phyloP scores from a whole-genome alignment of 2,797 vertebrate genomes.

The Bradypodion pumilum region DNA sequence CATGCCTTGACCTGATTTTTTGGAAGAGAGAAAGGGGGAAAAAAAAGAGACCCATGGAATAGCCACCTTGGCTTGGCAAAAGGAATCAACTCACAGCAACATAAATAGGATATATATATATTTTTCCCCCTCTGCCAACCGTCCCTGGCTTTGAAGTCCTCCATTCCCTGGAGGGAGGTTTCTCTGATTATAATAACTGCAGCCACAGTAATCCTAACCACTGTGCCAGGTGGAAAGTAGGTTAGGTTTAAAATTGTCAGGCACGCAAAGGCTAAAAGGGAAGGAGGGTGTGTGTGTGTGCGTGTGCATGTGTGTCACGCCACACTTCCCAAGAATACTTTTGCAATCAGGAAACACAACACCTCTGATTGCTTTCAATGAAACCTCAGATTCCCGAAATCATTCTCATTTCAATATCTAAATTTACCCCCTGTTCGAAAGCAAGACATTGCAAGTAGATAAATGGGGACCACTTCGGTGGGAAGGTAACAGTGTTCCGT shows the following conservation, averaged over 20 bases:
- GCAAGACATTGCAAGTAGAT: too few relatives aligned
- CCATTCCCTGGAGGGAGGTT: background rate
- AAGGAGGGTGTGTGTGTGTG: background rate
- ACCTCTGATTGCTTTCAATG: background rate
- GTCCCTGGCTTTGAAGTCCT: constrained; percentile 17
- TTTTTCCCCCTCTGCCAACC: too few relatives aligned
- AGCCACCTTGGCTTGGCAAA: background rate
- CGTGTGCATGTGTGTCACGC: too few relatives aligned
- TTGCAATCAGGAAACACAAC: background rate
- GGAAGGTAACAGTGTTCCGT: too few relatives aligned
- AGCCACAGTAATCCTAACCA: background rate
- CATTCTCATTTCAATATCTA: background rate
- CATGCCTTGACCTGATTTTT: background rate
- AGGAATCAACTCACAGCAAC: background rate
- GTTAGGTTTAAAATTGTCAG: constrained; percentile 28
- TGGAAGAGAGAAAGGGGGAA: too few relatives aligned
- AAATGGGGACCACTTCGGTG: too few relatives aligned
- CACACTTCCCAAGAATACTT: too few relatives aligned
- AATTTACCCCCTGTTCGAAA: too few relatives aligned
- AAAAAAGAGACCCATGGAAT: background rate
- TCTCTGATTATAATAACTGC: background rate
- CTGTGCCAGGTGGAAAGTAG: background rate
- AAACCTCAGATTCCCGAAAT: background rate
- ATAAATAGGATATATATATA: background rate
- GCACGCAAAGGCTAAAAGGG: background rate